Conservation (phyloP, 2,113 vertebrate species). For the Psammodynastes pulverulentus region DNA sequence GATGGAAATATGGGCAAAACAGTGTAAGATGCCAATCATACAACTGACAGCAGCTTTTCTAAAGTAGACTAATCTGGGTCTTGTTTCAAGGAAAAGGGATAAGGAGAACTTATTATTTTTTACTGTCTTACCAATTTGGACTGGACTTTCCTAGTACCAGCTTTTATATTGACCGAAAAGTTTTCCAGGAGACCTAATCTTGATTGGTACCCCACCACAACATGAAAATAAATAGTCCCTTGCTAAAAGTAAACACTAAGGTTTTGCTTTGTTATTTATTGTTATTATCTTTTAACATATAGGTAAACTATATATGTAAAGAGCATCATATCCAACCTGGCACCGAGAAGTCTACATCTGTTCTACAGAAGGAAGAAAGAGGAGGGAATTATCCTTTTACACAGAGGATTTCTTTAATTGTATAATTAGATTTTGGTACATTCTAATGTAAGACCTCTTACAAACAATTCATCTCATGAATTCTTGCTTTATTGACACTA, state of each 20-base stretch:
- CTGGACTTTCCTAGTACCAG: neutral
- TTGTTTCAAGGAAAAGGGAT: neutral
- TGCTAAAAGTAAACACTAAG: neutral
- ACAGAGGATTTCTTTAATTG: neutral
- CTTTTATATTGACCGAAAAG: neutral
- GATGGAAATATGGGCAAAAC: neutral
- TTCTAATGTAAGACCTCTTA: neutral
- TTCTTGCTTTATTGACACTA: neutral
- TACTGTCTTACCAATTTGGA: neutral
- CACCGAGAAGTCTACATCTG: neutral
- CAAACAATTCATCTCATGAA: neutral
- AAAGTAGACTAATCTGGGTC: neutral
- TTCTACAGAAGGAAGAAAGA: neutral
- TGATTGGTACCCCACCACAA: neutral
- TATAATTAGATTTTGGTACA: neutral
- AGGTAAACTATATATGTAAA: neutral
- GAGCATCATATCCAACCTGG: neutral
- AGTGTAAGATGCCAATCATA: neutral
- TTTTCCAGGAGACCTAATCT: neutral
- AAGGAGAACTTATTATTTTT: neutral
- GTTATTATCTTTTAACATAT: neutral
- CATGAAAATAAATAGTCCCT: neutral
- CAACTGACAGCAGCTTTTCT: neutral
- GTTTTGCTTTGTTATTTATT: neutral
- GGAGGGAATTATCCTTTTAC: neutral